Conservation (phyloP, 2,113 vertebrate species). For the Mugil cephalus region DNA sequence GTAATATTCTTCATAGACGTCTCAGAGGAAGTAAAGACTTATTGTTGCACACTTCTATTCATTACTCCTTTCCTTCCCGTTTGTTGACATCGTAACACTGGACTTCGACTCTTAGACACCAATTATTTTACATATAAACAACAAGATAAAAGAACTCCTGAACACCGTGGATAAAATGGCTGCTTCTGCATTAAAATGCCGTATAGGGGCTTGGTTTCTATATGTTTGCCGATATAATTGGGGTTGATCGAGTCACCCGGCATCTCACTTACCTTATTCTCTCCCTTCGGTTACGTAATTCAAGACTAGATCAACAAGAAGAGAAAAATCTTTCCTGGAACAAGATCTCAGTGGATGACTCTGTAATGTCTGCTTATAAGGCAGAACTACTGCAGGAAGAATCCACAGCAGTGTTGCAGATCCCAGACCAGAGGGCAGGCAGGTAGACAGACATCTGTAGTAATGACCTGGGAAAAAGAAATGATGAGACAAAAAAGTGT, state of each 20-base stretch:
- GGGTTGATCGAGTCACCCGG: not conserved
- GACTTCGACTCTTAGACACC: not conserved
- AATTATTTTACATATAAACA: too few species aligned
- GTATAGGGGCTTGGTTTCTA: not conserved
- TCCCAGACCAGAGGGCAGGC: slow-evolving; percentile 11
- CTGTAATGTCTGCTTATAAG: not conserved
- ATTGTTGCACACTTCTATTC: too few species aligned
- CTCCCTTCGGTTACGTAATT: not conserved
- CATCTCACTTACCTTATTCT: not conserved
- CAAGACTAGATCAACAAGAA: not conserved
- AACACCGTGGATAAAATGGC: not conserved
- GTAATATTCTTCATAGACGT: too few species aligned
- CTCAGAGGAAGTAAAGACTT: too few species aligned
- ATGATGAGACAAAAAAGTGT: not conserved
- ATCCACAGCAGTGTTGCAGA: not conserved
- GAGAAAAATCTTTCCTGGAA: too few species aligned
- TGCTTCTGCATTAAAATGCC: not conserved
- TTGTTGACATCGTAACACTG: slow-evolving; percentile 8
- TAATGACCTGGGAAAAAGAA: slow-evolving; percentile 13
- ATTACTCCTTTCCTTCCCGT: too few species aligned
- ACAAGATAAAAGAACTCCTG: too few species aligned
- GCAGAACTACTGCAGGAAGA: not conserved
- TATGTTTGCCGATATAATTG: not conserved
- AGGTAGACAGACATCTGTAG: not conserved
- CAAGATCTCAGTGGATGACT: not conserved